Evolutionary conservation across 2,113 vertebrate species (phyloP).

Genomic region (Xiphophorus maculatus): DNA sequence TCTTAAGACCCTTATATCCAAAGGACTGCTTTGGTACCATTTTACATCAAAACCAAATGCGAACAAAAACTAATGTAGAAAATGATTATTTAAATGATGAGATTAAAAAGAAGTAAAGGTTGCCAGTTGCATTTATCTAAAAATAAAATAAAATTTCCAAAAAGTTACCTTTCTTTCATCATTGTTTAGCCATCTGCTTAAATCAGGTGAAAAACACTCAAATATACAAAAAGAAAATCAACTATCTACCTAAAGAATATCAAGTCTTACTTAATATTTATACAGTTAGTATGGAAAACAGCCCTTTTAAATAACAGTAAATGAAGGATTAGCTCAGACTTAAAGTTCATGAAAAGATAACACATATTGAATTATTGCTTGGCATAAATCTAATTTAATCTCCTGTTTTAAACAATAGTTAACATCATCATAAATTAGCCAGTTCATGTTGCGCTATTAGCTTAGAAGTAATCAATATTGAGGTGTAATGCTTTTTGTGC

Average conservation of each 20-base stretch:
- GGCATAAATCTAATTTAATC: conserved; percentile 4
- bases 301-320: not conserved
- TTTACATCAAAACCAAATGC: not conserved
- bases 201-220: not conserved
- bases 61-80: not conserved
- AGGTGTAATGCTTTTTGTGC: not conserved
- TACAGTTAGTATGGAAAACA: not conserved
- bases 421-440: not conserved
- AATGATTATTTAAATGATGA: not conserved
- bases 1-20: not conserved
- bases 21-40: not conserved
- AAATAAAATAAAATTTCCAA: not conserved
- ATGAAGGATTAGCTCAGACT: not conserved
- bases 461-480: conserved; percentile 3
- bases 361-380: conserved; percentile 5
- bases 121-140: not conserved
- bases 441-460: conserved; percentile 6
- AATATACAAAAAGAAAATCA: not conserved
- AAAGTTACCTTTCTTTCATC: not conserved
- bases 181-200: too few relatives aligned
- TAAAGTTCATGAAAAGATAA: not conserved
- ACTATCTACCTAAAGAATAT: not conserved
- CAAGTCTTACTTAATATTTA: not conserved
- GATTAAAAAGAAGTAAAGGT: not conserved
- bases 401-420: not conserved